phyloP scores from a whole-genome alignment of 2,113 vertebrate genomes.

The Hippolais icterina region DNA sequence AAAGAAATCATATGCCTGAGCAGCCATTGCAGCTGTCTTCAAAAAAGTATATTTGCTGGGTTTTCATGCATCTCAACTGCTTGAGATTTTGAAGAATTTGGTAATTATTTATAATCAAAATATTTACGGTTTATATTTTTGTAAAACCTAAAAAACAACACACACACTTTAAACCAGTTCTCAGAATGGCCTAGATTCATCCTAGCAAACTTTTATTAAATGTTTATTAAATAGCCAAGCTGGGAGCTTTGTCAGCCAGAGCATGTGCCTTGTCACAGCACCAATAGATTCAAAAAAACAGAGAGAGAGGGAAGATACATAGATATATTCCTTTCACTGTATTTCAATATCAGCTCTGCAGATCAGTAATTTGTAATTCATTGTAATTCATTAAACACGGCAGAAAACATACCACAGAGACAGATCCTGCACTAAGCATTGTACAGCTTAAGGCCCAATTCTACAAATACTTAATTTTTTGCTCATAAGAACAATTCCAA shows the following conservation, averaged over 20 bases:
- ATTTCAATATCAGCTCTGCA: background rate
- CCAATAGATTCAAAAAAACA: background rate
- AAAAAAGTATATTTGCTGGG: background rate
- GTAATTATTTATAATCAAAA: background rate
- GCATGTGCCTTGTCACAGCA: background rate
- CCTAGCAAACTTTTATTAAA: background rate
- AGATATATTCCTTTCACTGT: background rate
- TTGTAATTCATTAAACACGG: background rate
- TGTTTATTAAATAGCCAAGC: background rate
- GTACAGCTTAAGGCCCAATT: background rate
- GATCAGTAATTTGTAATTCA: background rate
- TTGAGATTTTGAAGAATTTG: background rate
- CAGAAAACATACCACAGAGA: background rate
- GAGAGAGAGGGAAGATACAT: background rate
- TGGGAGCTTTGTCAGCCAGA: background rate
- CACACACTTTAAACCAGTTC: background rate
- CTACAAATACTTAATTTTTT: background rate
- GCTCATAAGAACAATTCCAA: background rate
- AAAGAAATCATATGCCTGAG: background rate
- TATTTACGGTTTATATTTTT: background rate
- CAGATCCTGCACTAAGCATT: background rate
- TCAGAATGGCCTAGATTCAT: background rate
- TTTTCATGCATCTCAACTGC: background rate
- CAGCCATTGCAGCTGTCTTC: background rate
- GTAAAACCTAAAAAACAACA: background rate